These are phyloP conservation scores for Cyphomyrus plagiostoma DNA, from an alignment of 2,113 vertebrate genomes.

Conservation along the genomic window DNA sequence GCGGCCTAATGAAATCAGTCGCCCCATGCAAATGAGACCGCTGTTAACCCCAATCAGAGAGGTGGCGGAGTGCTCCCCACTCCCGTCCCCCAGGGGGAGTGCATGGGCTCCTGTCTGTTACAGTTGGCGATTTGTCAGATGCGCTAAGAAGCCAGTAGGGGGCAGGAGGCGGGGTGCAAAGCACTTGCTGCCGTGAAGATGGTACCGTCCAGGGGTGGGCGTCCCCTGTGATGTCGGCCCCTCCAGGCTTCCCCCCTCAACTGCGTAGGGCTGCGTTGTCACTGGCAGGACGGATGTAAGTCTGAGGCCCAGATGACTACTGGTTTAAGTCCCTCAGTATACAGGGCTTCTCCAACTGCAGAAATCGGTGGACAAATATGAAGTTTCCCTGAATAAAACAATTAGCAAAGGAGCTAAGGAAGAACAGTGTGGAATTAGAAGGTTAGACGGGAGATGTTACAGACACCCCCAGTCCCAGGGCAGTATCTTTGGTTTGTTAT, in stretches of 20 bases:
- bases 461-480: not conserved
- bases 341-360: not conserved
- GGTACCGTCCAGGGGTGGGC: not conserved
- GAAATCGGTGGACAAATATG: not conserved
- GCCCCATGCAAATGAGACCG: constrained; percentile 59
- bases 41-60: constrained; percentile 65
- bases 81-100: constrained; percentile 35
- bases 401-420: not conserved
- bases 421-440: not conserved
- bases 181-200: not conserved
- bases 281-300: not conserved
- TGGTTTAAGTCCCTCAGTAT: not conserved
- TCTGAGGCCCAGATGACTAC: not conserved
- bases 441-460: not conserved
- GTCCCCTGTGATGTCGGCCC: not conserved
- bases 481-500: not conserved
- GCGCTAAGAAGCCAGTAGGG: constrained; percentile 13
- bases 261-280: not conserved
- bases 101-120: constrained; percentile 39
- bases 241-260: not conserved
- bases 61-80: constrained; percentile 46
- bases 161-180: constrained; percentile 26
- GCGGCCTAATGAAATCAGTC: constrained; percentile 50
- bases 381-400: not conserved
- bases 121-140: constrained; percentile 18